Conservation (phyloP, 2,888 invertebrate species). For the Neria commutata region DNA sequence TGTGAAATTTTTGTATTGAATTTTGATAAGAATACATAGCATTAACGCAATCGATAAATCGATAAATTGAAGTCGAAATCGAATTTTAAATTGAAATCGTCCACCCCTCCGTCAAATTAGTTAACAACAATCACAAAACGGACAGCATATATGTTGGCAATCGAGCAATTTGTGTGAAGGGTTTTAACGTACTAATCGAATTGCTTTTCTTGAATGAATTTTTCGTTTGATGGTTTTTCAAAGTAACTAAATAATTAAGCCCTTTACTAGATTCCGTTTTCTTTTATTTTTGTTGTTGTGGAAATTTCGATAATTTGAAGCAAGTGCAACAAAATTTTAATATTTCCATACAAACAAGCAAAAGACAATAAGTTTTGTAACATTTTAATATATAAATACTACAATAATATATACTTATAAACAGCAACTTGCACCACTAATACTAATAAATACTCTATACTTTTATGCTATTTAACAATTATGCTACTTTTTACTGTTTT, state of each 20-base stretch:
- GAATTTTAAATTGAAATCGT: slow-evolving; percentile 16
- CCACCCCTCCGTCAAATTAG: not conserved
- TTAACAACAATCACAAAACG: slow-evolving; percentile 38
- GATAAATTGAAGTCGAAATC: slow-evolving; percentile 12
- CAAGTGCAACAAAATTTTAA: slow-evolving; percentile 12
- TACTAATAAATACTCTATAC: slow-evolving; percentile 17
- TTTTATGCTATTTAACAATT: slow-evolving; percentile 17
- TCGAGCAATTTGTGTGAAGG: slow-evolving; percentile 58
- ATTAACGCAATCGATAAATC: slow-evolving; percentile 11
- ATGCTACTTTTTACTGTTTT: slow-evolving; percentile 13
- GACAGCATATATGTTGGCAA: slow-evolving; percentile 64
- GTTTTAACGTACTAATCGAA: slow-evolving; percentile 25
- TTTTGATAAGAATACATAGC: slow-evolving; percentile 44
- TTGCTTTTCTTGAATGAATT: slow-evolving; percentile 1
- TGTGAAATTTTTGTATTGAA: slow-evolving; percentile 52
- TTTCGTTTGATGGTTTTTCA: slow-evolving; percentile 24
- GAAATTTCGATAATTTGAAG: slow-evolving; percentile 44
- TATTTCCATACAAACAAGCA: not conserved
- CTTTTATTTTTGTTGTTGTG: slow-evolving; percentile 28
- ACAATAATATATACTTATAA: not conserved
- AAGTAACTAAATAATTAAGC: slow-evolving; percentile 10
- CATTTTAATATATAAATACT: not conserved
- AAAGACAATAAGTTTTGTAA: not conserved
- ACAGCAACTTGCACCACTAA: slow-evolving; percentile 4
- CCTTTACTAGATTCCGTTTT: slow-evolving; percentile 4